Evolutionary conservation across 2,888 invertebrate genomes (phyloP).

Genomic region (Neocrepidodera transversa): DNA sequence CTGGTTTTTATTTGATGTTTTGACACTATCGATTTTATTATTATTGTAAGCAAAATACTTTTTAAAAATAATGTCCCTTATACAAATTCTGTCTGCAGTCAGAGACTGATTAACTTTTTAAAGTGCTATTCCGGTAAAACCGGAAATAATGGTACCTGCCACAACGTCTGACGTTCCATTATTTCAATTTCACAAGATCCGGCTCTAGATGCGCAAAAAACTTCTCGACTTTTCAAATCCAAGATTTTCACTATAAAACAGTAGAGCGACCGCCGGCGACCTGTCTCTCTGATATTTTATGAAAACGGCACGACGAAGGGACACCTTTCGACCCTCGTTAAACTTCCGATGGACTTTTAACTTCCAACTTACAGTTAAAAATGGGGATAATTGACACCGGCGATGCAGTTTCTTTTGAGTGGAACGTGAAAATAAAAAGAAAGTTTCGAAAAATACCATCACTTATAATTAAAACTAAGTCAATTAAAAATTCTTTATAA

Average conservation of each 20-base stretch:
- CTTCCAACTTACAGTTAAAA: slow-evolving; percentile 28
- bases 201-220: slow-evolving; percentile 28
- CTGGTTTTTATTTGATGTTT: too few relatives aligned
- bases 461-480: too few relatives aligned
- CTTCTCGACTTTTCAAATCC: slow-evolving; percentile 44
- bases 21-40: too few relatives aligned
- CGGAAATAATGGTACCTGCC: slow-evolving; percentile 34
- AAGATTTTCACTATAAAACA: slow-evolving; percentile 52
- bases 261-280: slow-evolving; percentile 29
- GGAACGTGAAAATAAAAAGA: background rate
- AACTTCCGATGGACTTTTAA: slow-evolving; percentile 39
- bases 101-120: slow-evolving; percentile 11
- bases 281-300: slow-evolving; percentile 25
- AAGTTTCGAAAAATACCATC: too few relatives aligned
- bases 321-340: slow-evolving; percentile 49
- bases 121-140: slow-evolving; percentile 21
- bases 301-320: slow-evolving; percentile 14
- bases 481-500: too few relatives aligned
- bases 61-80: too few relatives aligned
- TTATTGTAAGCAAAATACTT: too few relatives aligned
- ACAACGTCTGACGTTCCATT: slow-evolving; percentile 30
- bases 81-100: too few relatives aligned
- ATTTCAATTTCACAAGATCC: slow-evolving; percentile 27
- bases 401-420: background rate
- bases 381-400: slow-evolving; percentile 9